Base-by-base conservation (phyloP, 35 echinoderm and acorn worm genomes). In the Ptychodera flava region DNA sequence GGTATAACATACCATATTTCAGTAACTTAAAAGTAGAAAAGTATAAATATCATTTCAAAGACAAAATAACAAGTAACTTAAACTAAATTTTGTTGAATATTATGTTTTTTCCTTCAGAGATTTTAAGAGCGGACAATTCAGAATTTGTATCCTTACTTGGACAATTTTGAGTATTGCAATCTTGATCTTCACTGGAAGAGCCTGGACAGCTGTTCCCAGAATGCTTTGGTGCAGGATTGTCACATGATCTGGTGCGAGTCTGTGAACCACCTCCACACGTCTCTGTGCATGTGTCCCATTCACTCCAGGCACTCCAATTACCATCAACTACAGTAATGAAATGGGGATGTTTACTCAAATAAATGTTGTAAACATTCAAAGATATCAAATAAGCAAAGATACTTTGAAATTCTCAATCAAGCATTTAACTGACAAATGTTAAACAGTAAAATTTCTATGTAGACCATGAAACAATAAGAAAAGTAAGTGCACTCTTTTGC, bases 81-180 rank as follows among this genome's bases (percentile, higher is more conserved):
- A n/a, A n/a, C n/a, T n/a, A n/a, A n/a, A n/a, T n/a, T n/a, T n/a
- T n/a, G n/a, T n/a, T n/a, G n/a, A n/a, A n/a, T n/a, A n/a, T n/a
- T n/a, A n/a, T n/a, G n/a, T n/a, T n/a, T n/a, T n/a, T n/a, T n/a
- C n/a, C n/a, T n/a, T n/a, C n/a, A n/a, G n/a, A n/a, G n/a, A n/a
- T n/a, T n/a, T n/a, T n/a, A n/a, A n/a, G n/a, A n/a, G n/a, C n/a
- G n/a, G n/a, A n/a, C n/a, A n/a, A n/a, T n/a, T n/a, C n/a, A n/a
- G n/a, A n/a, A n/a, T n/a, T n/a, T 64, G 45, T 6, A 64, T 64
- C 6, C 93, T 89, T 83, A 95, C 93, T 95, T 89, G 93, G 93
- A 84, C 93, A 95, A 33, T 75, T 75, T 37, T 89, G 83, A 33
- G 82, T 88, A 80, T 84, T 95, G 35, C 93, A 95, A 0, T 32